Conservation (phyloP, 2,113 vertebrate species). For the Rafetus swinhoei region DNA sequence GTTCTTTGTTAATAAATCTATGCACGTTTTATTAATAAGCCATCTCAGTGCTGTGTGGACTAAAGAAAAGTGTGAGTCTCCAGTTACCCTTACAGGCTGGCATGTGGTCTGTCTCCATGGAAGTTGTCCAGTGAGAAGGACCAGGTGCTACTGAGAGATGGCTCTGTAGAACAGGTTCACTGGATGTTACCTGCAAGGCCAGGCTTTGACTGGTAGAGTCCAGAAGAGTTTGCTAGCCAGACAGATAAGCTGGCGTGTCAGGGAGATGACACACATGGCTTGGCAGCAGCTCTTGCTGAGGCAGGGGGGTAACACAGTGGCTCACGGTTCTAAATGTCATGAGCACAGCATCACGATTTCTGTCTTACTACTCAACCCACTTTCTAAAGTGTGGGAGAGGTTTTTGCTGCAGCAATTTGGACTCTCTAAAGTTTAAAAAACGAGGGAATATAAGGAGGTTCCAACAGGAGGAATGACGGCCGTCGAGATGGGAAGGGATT, state of each 20-base stretch:
- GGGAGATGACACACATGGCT: neutral
- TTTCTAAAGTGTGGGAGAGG: neutral
- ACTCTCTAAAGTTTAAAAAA: neutral
- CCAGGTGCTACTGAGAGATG: neutral
- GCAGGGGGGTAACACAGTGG: neutral
- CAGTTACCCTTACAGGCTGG: neutral
- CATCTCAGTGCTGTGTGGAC: neutral
- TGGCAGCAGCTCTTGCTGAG: neutral
- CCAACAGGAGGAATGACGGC: neutral
- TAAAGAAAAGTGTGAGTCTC: neutral
- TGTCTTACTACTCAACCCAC: neutral
- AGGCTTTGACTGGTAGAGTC: neutral
- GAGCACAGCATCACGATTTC: neutral
- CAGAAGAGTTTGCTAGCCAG: neutral
- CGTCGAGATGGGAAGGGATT: neutral
- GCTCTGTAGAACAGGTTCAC: neutral
- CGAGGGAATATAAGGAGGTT: neutral
- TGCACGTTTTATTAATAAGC: neutral
- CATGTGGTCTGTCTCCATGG: neutral
- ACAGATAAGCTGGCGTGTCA: neutral
- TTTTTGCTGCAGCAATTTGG: neutral
- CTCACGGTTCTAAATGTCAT: neutral
- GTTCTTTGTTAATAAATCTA: neutral
- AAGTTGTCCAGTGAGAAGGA: neutral
- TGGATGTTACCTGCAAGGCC: neutral